phyloP scores from a whole-genome alignment of 2,113 vertebrate species.

The Arizona elegans region DNA sequence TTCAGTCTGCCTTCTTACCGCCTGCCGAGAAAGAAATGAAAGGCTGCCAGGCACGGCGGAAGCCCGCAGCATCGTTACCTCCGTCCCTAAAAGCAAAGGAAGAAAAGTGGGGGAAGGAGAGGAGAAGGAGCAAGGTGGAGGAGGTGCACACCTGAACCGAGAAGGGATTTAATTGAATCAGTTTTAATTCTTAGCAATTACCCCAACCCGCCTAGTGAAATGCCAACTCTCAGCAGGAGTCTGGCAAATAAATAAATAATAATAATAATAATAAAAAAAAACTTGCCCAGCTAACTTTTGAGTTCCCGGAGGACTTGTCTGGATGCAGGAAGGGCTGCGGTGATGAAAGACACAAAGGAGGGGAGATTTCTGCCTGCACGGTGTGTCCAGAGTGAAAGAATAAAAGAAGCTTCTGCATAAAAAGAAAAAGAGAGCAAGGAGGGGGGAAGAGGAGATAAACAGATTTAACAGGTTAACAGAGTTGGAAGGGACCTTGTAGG shows the following conservation, averaged over 20 bases:
- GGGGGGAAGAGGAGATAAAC: too few relatives aligned
- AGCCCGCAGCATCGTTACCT: constrained; percentile 39
- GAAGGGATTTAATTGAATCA: constrained; percentile 33
- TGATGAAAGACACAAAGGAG: not conserved
- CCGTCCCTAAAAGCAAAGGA: constrained; percentile 44
- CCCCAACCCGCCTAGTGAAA: constrained; percentile 33
- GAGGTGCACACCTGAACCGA: constrained; percentile 20
- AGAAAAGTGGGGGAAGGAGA: not conserved
- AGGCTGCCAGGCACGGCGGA: constrained; percentile 38
- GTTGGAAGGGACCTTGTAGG: too few relatives aligned
- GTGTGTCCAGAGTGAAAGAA: not conserved
- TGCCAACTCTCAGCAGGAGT: constrained; percentile 36
- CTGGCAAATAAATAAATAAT: constrained; percentile 3
- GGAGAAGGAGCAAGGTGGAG: not conserved
- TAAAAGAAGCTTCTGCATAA: not conserved
- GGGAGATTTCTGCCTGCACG: not conserved
- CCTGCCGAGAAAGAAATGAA: constrained; percentile 51
- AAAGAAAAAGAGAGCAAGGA: too few relatives aligned
- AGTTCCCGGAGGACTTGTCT: not conserved
- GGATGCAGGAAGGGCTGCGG: not conserved
- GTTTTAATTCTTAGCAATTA: constrained; percentile 57
- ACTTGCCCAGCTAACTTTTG: constrained; percentile 34
- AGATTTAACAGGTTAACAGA: too few relatives aligned
- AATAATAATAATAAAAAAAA: not conserved
- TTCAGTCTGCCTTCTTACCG: constrained; percentile 35